phyloP scores from a whole-genome alignment of 2,797 vertebrate genomes.

The Enteromius mattozi region DNA sequence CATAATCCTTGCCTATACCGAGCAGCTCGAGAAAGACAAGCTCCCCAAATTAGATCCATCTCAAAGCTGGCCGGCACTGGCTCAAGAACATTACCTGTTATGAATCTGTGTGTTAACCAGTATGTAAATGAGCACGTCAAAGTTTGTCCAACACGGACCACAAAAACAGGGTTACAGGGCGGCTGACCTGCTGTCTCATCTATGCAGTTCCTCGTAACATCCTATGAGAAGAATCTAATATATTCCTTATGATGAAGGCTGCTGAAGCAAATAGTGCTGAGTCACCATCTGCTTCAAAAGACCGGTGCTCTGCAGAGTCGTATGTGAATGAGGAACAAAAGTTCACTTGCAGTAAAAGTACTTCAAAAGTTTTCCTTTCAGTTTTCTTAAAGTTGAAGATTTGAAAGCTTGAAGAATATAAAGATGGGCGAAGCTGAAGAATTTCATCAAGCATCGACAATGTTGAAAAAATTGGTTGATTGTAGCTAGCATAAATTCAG shows the following conservation, averaged over 20 bases:
- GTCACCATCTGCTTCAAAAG: conserved; percentile 39
- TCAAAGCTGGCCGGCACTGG: conserved; percentile 32
- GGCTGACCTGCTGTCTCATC: background rate
- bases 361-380: conserved; percentile 52
- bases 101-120: conserved; percentile 26
- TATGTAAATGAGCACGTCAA: conserved; percentile 42
- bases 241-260: conserved; percentile 17
- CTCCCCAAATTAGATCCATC: conserved; percentile 38
- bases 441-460: background rate
- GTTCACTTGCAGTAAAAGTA: conserved; percentile 47
- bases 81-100: conserved; percentile 31
- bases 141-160: background rate
- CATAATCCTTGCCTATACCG: conserved; percentile 57
- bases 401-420: background rate
- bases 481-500: background rate
- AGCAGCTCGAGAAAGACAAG: conserved; percentile 47
- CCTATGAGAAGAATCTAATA: conserved; percentile 18
- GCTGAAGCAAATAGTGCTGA: conserved; percentile 42
- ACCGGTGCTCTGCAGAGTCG: background rate
- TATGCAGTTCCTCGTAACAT: background rate
- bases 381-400: conserved; percentile 27
- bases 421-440: background rate
- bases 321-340: conserved; percentile 38
- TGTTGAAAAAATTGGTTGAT: background rate
- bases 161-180: background rate